Evolutionary conservation across 92 coral and sea anemone species (phyloP).

Genomic region (Siderastrea radians): DNA sequence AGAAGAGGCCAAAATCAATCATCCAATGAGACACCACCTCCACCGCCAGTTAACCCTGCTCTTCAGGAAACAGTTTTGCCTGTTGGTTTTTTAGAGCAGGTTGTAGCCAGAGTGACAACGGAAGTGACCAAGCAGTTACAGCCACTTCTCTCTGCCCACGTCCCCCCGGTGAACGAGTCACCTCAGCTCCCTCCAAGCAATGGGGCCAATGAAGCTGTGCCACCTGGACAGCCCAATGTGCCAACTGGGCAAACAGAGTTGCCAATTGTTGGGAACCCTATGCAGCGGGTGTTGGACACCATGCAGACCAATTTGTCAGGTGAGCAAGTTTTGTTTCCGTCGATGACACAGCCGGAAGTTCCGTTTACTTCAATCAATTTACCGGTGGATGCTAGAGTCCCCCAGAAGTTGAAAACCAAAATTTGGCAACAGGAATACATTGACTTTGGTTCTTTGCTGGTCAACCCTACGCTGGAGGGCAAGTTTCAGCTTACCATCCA

Average conservation of each 20-base stretch:
- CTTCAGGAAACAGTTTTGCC: conserved; percentile 12
- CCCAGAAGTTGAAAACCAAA: conserved; percentile 6
- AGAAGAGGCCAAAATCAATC: neutral
- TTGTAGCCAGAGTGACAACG: conserved; percentile 1
- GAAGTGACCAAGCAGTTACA: conserved; percentile 35
- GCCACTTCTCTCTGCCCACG: conserved; percentile 22
- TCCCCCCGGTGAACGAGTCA: neutral
- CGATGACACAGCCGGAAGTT: neutral
- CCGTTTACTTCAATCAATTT: conserved; percentile 12
- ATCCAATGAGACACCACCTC: neutral
- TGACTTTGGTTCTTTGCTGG: neutral
- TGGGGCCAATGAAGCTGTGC: neutral
- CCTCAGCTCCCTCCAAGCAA: conserved; percentile 3
- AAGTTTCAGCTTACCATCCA: too few species aligned
- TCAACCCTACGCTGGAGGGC: neutral
- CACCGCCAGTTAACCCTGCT: neutral
- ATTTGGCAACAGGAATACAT: neutral
- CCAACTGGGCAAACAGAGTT: neutral
- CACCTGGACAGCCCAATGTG: neutral
- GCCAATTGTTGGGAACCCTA: neutral
- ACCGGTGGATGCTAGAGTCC: conserved; percentile 54
- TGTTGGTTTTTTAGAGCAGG: conserved; percentile 8
- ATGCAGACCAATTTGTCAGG: conserved; percentile 2
- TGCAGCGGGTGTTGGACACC: neutral
- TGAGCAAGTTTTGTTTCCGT: neutral